Conservation (phyloP, 1,140 invertebrate genomes). For the Mesaphorura yosii region DNA sequence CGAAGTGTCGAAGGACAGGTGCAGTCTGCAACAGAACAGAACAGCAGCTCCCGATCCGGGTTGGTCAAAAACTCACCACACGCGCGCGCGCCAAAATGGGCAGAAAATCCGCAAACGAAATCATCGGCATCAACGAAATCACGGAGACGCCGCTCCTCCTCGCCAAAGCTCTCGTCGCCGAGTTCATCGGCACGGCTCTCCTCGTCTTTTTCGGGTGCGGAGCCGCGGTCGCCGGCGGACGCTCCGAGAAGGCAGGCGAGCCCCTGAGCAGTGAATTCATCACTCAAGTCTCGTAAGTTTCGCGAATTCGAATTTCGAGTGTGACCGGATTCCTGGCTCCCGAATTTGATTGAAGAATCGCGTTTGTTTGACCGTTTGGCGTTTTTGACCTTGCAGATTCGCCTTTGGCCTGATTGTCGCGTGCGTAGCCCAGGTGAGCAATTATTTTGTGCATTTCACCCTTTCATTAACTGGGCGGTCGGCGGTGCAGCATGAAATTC, state of each 20-base stretch:
- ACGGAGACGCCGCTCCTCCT: constrained; percentile 35
- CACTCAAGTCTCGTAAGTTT: constrained; percentile 62
- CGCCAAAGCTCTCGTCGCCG: constrained; percentile 64
- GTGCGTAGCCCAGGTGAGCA: constrained; percentile 60
- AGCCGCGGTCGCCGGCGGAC: constrained; percentile 41
- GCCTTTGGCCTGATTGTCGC: constrained; percentile 84
- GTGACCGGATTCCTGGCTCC: no score
- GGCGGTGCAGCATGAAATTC: no score
- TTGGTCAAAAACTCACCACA: neutral
- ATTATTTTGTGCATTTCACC: no score
- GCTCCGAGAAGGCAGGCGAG: neutral
- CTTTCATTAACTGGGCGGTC: no score
- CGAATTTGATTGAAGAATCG: no score
- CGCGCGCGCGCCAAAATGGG: no score
- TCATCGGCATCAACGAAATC: constrained; percentile 26
- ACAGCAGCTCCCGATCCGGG: neutral
- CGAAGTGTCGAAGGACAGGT: no score
- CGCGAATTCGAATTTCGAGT: no score
- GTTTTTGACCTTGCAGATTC: no score
- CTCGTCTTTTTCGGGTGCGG: constrained; percentile 76
- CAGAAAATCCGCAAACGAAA: constrained; percentile 25
- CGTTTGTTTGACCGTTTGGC: no score
- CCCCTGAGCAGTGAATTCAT: constrained; percentile 33
- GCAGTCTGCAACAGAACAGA: no score
- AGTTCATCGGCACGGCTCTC: constrained; percentile 64